Base-by-base conservation (phyloP, 92 coral and sea anemone species). In the Epizoanthus rinbou region DNA sequence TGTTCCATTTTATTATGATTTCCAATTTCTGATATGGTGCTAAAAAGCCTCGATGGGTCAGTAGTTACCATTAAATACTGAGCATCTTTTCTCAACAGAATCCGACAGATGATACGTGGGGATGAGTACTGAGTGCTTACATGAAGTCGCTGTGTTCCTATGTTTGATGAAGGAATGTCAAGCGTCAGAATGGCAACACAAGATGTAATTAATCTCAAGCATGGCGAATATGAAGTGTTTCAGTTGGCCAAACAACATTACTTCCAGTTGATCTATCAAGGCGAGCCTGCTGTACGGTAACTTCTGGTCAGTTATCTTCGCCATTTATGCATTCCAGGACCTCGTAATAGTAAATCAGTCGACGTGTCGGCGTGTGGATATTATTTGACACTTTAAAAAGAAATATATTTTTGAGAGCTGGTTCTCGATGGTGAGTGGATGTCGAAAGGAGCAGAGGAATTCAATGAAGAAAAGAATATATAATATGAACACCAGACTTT, bases 31-130 rank as follows among this genome's bases (percentile, higher is more conserved):
- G 31, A 28, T 28, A 28, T 28, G 31, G 31, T 28, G 31, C 31
- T 28, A 28, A 28, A n/a, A 28, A 28, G 31, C 31, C 31, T 2
- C 31, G 50, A 43, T 6, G 50, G 0, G 50, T 43, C n/a, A n/a
- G n/a, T 28, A 28, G 31, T 28, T 2, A 28, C 31, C 31, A 2
- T 28, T 28, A 28, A 2, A 28, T 28, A 43, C 50, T 43, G 50
- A 43, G 50, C 5, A 50, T 69, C 8, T 9, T 17, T 69, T 37
- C 41, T 69, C 41, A 33, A 23, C 19, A 69, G 74, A 47, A 69
- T 69, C 74, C 47, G 74, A 69, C 74, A 69, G 74, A 69, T 69
- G 74, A 69, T 69, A 8, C 74, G 74, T 33, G 74, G 74, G 25
- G 74, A 69, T 19, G 74, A 69, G 17, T 69, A 69, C 74, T 69